Base-by-base conservation (phyloP, 2,888 invertebrate species). In the Salpingus planirostris region DNA sequence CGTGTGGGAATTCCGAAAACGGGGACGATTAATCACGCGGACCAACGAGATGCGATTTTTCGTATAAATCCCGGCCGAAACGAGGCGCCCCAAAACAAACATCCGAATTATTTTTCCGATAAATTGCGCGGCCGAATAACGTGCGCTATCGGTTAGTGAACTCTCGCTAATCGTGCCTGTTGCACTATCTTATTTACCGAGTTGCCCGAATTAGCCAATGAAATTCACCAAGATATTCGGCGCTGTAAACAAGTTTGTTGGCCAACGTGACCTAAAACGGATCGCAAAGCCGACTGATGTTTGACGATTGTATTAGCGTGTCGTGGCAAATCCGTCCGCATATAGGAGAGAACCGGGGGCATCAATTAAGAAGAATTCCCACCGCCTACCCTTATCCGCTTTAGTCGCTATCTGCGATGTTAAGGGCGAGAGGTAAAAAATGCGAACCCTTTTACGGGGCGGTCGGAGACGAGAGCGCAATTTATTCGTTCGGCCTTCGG, bases 1-100 rank as follows among this genome's bases (percentile, higher is more conserved):
- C 43, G 42, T 38, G 49, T 47, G 48, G 46, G 49, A 49, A 50
- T 39, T 40, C 44, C 43, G 41, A 33, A 50, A 44, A 26, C 38
- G 45, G 42, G 40, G 29, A 50, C 43, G 23, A 53, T 53, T 50
- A 50, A 52, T 53, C 53, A 53, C 44, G 35, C 21, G 31, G 13
- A 24, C 14, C 31, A 31, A 36, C 36, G 28, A 36, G 36, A 31
- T 28, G 33, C n/a, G n/a, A n/a, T n/a, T n/a, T n/a, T n/a, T n/a
- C n/a, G n/a, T n/a, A n/a, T n/a, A n/a, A n/a, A n/a, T n/a, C n/a
- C n/a, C n/a, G n/a, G n/a, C n/a, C n/a, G n/a, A n/a, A n/a, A n/a
- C n/a, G n/a, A n/a, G n/a, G n/a, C n/a, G n/a, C n/a, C n/a, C n/a
- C n/a, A n/a, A n/a, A n/a, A n/a, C n/a, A n/a, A n/a, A n/a, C n/a